phyloP scores from a whole-genome alignment of 2,888 invertebrate species.

The Neocrepidodera transversa region DNA sequence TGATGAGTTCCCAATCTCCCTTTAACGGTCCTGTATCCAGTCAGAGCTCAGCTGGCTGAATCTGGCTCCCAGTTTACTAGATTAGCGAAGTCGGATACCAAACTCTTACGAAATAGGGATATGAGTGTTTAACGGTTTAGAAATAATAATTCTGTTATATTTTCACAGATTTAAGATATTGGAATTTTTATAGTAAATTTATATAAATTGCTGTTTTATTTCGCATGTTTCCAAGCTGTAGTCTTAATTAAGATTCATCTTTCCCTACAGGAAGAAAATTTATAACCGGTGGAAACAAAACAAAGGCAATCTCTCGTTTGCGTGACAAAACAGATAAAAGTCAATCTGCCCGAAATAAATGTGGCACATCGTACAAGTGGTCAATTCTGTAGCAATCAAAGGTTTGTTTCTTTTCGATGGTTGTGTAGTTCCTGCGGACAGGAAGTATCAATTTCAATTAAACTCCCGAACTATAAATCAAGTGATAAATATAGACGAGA shows the following conservation, averaged over 20 bases:
- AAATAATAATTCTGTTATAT: no score
- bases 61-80: slow-evolving; percentile 52
- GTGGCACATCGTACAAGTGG: neutral
- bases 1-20: no score
- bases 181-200: no score
- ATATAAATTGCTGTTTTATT: no score
- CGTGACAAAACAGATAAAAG: slow-evolving; percentile 7
- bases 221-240: no score
- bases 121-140: neutral
- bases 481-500: slow-evolving; percentile 58
- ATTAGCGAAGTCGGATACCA: slow-evolving; percentile 44
- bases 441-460: slow-evolving; percentile 61
- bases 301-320: neutral
- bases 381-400: slow-evolving; percentile 13
- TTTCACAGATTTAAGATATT: no score
- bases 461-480: slow-evolving; percentile 58
- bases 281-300: neutral
- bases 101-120: slow-evolving; percentile 3
- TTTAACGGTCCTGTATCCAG: neutral
- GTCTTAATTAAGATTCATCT: neutral
- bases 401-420: slow-evolving; percentile 35
- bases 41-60: slow-evolving; percentile 52
- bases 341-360: slow-evolving; percentile 16
- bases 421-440: slow-evolving; percentile 47
- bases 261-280: neutral